Conservation (phyloP, 2,113 vertebrate species). For the Saguinus midas region DNA sequence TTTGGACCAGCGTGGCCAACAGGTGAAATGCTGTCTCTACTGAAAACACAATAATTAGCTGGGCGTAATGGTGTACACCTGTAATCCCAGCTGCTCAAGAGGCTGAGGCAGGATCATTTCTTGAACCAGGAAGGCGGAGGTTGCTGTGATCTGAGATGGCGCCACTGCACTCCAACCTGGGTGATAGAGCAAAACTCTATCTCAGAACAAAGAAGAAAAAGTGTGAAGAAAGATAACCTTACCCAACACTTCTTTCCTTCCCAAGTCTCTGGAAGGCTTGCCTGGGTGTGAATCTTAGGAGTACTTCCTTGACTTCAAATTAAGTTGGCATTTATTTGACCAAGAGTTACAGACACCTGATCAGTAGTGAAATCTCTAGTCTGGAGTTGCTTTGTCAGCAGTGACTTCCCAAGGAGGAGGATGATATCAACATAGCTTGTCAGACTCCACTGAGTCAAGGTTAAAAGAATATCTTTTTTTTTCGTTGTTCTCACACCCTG, state of each 20-base stretch:
- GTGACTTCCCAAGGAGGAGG: conserved; percentile 27
- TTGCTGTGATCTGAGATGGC: too few relatives aligned
- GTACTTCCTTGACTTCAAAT: conserved; percentile 38
- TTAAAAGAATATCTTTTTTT: conserved; percentile 48
- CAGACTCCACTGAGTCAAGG: background rate
- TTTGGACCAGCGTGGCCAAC: too few relatives aligned
- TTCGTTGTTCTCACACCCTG: background rate
- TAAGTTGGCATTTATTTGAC: conserved; percentile 40
- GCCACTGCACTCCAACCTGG: too few relatives aligned
- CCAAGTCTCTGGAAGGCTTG: background rate
- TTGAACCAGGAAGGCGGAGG: too few relatives aligned
- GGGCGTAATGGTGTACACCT: too few relatives aligned
- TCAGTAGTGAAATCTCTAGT: background rate
- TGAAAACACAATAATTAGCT: too few relatives aligned
- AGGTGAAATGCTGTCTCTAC: too few relatives aligned
- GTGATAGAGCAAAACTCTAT: too few relatives aligned
- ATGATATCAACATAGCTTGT: conserved; percentile 37
- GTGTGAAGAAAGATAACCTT: background rate
- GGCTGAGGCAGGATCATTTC: too few relatives aligned
- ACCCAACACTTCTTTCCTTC: background rate
- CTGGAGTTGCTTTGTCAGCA: background rate
- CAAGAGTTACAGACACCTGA: background rate
- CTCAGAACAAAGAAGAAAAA: too few relatives aligned
- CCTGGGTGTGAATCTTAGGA: background rate
- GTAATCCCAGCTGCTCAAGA: too few relatives aligned